phyloP scores from a whole-genome alignment of 2,888 invertebrate species.

The Seira ritae region DNA sequence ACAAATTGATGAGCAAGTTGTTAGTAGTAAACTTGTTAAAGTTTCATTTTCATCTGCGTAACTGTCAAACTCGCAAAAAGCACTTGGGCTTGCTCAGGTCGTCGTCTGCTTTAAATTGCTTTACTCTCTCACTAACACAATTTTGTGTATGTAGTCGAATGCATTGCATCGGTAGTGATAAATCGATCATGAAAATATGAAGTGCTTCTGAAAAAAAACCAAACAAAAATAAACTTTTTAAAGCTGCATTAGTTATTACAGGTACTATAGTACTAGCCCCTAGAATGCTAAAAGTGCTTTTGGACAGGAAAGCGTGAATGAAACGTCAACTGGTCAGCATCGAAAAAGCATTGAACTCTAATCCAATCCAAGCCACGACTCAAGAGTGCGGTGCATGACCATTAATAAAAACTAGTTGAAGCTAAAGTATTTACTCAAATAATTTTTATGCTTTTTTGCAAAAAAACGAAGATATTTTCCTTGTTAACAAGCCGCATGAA shows the following conservation, averaged over 20 bases:
- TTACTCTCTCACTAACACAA: slow-evolving; percentile 34
- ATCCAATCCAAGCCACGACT: background rate
- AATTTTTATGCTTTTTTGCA: background rate
- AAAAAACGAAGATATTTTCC: background rate
- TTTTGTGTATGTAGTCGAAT: background rate
- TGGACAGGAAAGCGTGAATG: slow-evolving; percentile 21
- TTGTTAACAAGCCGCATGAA: background rate
- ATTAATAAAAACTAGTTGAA: background rate
- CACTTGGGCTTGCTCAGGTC: too few relatives aligned
- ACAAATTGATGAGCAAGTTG: background rate
- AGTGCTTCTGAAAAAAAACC: slow-evolving; percentile 42
- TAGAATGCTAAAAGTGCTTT: too few relatives aligned
- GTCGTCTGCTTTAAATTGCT: background rate
- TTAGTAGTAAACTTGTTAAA: background rate
- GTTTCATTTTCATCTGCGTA: background rate
- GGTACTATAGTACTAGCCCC: too few relatives aligned
- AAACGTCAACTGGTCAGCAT: background rate
- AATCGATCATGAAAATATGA: slow-evolving; percentile 29
- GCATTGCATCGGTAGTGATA: background rate
- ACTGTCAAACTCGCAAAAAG: too few relatives aligned
- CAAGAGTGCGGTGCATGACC: background rate
- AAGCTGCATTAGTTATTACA: background rate
- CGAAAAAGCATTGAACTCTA: slow-evolving; percentile 12
- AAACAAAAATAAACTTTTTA: background rate
- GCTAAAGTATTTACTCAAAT: background rate